phyloP scores from a whole-genome alignment of 1,140 invertebrate species.

The Pentalonia nigronervosa region DNA sequence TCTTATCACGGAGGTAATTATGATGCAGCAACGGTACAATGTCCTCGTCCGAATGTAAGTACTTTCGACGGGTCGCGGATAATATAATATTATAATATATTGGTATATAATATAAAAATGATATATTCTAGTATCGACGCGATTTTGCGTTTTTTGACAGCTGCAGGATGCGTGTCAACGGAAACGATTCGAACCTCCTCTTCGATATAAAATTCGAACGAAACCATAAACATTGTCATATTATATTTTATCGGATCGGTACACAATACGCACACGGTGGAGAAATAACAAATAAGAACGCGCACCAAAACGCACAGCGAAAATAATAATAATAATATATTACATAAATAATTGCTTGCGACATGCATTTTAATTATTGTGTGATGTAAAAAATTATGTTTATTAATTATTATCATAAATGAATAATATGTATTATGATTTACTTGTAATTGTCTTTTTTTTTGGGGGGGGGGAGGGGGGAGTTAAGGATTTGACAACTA shows the following conservation, averaged over 20 bases:
- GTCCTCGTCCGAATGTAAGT: not conserved
- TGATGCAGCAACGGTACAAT: not conserved
- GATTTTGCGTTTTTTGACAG: not conserved
- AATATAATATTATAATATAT: not conserved
- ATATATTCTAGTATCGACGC: not conserved
- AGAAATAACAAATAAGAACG: not conserved
- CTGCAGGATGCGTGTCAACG: not conserved
- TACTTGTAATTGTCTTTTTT: too few species aligned
- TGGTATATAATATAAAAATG: too few species aligned
- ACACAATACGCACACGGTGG: not conserved
- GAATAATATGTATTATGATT: not conserved
- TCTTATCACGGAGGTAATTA: conserved; percentile 15
- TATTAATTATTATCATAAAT: not conserved
- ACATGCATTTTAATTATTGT: not conserved
- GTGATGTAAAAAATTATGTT: not conserved
- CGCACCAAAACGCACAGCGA: not conserved
- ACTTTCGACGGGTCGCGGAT: not conserved
- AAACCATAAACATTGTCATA: not conserved
- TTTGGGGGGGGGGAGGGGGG: too few species aligned
- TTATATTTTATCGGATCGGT: not conserved
- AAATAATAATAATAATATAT: not conserved
- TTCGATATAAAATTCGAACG: not conserved
- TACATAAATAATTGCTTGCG: not conserved
- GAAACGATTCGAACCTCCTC: not conserved
- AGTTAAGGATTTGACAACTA: too few species aligned